Evolutionary conservation across 2,113 vertebrate genomes (phyloP).

Genomic region (Strigops habroptila): DNA sequence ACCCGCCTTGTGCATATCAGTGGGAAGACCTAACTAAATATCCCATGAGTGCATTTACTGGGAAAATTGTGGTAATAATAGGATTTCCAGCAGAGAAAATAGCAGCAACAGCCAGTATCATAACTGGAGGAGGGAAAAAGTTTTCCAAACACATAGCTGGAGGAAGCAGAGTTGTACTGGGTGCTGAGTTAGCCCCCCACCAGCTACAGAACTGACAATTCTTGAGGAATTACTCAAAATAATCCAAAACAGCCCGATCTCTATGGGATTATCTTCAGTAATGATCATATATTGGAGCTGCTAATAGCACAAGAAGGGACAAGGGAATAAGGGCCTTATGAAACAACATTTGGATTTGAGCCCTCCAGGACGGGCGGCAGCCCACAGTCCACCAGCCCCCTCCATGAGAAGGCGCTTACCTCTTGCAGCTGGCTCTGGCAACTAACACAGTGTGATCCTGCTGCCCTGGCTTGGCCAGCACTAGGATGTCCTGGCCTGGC

Average conservation of each 20-base stretch:
- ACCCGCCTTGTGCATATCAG: background rate
- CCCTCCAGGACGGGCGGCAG: background rate
- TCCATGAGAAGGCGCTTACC: background rate
- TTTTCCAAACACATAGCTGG: background rate
- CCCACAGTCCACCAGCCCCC: background rate
- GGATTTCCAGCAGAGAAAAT: background rate
- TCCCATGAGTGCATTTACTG: background rate
- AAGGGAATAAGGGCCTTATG: background rate
- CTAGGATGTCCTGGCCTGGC: too few relatives aligned
- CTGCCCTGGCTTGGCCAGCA: background rate
- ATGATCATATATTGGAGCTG: fast-evolving
- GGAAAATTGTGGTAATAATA: background rate
- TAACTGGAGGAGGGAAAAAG: background rate
- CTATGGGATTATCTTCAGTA: background rate
- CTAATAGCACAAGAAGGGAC: background rate
- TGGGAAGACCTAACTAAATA: background rate
- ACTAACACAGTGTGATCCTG: background rate
- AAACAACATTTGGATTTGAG: background rate
- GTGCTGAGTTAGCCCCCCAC: background rate
- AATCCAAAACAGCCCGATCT: fast-evolving
- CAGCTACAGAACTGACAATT: background rate
- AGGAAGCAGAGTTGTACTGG: background rate
- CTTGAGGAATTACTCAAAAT: background rate
- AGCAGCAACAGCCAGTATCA: background rate
- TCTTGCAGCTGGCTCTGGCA: background rate